Base-by-base conservation (phyloP, 2,113 vertebrate species). In the Orientallactaga bullata region DNA sequence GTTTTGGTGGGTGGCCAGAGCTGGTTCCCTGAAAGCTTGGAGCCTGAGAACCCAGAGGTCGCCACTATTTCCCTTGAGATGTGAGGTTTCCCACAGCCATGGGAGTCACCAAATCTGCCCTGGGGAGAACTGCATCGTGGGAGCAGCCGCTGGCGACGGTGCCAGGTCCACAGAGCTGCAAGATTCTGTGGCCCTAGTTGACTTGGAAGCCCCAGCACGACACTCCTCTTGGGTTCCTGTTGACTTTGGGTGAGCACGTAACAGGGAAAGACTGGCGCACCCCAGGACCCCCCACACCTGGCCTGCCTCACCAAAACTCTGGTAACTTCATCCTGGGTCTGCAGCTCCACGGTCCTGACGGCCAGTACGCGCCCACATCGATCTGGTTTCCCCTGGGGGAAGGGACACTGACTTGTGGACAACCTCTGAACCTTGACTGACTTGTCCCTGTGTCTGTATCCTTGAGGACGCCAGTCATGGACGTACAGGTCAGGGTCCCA, bases 401-500 rank as follows among this genome's bases (percentile, higher is more conserved):
- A 5, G 26, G 89, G 13, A 30, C 5, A 2, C 13, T 9, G 23
- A 58, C 26, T 6, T 26, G 30, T 42, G 23, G 42, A 7, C 20
- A 7, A 16, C 24, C 30, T 47, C 39, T 18, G 32, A 42, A 26
- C 47, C 42, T 47, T 4, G 61, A 26, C 18, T 12, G 8, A 3
- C 72, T 5, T 55, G 63, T 28, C 23, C 30, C 55, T 2, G 0
- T 0, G 12, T 4, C 2, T 26, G 0, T 0, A 10, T 8, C 21
- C 30, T 28, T 65, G 55, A 55, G 42, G 8, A 8, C 42, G 8
- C 42, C 42, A 5, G n/a, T 66, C 30, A 86, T 7, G 24, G 61
- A 76, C 65, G 61, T 17, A 18, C 65, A 28, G 66, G 28, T 68
- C 28, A 13, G 28, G 73, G 85, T n/a, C 26, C 32, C 4, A 32